phyloP scores from a whole-genome alignment of 1,140 invertebrate species.

The Cotesia typhae region DNA sequence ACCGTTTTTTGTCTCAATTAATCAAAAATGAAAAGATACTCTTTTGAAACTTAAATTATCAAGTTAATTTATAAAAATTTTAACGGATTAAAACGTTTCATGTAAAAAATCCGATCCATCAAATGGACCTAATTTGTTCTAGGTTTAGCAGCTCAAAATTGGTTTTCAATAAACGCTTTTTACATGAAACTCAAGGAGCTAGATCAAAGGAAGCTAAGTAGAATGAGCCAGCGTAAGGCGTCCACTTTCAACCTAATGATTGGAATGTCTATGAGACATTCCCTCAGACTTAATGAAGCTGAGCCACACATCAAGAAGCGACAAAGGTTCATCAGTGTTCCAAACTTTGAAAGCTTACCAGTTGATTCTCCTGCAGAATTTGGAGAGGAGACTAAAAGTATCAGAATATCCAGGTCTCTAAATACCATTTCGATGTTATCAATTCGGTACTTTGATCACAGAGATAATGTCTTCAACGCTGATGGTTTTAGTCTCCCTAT shows the following conservation, averaged over 20 bases:
- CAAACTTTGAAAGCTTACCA: conserved; percentile 21
- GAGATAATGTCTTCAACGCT: conserved; percentile 25
- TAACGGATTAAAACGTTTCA: background rate
- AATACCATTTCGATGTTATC: conserved; percentile 33
- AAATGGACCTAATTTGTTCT: conserved; percentile 8
- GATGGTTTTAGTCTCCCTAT: conserved; percentile 36
- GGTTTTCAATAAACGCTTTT: conserved; percentile 42
- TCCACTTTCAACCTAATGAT: conserved; percentile 17
- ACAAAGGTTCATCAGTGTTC: conserved; percentile 25
- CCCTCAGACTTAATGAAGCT: background rate
- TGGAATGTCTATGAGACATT: conserved; percentile 19
- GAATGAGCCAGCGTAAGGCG: background rate
- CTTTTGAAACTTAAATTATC: too few species aligned
- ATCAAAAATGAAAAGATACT: too few species aligned
- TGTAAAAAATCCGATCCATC: background rate
- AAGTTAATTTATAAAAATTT: background rate
- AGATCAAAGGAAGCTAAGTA: conserved; percentile 23
- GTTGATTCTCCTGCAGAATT: background rate
- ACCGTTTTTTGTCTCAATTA: too few species aligned
- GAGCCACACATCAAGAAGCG: background rate
- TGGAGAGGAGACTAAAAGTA: background rate
- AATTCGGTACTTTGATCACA: conserved; percentile 34
- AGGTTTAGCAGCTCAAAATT: conserved; percentile 47
- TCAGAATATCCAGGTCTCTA: conserved; percentile 37
- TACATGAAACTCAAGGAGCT: conserved; percentile 32